A percentile compares a stretch with the other conserved stretches of the same genome.
These are phyloP conservation scores for Notodonta dromedarius DNA, from an alignment of 2,888 invertebrate genomes.

Conservation along the genomic window DNA sequence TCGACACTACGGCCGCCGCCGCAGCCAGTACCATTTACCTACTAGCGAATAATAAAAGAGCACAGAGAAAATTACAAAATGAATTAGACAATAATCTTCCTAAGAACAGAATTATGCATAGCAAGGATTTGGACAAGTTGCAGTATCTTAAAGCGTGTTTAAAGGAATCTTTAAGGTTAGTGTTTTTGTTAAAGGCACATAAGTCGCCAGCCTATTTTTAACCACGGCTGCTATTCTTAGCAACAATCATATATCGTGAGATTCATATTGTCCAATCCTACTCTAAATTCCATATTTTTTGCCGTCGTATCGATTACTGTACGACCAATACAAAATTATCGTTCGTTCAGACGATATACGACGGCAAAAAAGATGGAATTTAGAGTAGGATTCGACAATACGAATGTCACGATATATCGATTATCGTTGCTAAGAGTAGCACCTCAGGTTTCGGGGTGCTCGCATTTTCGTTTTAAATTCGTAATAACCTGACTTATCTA, in stretches of 20 bases:
- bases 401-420: too few relatives aligned
- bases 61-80: conserved; percentile 86
- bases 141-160: conserved; percentile 90
- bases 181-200: conserved; percentile 23
- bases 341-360: too few relatives aligned
- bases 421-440: too few relatives aligned
- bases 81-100: conserved; percentile 86
- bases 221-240: too few relatives aligned
- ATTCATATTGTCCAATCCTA: too few relatives aligned
- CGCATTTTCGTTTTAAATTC: conserved; percentile 4
- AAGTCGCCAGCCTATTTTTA: not conserved
- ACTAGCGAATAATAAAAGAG: conserved; percentile 87
- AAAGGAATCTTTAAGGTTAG: conserved; percentile 89
- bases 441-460: not conserved
- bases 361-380: too few relatives aligned
- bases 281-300: too few relatives aligned
- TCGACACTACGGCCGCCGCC: conserved; percentile 92
- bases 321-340: too few relatives aligned
- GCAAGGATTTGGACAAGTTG: conserved; percentile 85
- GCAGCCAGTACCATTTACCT: conserved; percentile 90
- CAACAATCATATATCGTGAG: too few relatives aligned
- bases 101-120: conserved; percentile 79
- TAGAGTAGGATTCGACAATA: too few relatives aligned
- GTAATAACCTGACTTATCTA: conserved; percentile 18
- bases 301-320: too few relatives aligned